phyloP scores from a whole-genome alignment of 2,797 vertebrate genomes.

The Phalanger gymnotis region DNA sequence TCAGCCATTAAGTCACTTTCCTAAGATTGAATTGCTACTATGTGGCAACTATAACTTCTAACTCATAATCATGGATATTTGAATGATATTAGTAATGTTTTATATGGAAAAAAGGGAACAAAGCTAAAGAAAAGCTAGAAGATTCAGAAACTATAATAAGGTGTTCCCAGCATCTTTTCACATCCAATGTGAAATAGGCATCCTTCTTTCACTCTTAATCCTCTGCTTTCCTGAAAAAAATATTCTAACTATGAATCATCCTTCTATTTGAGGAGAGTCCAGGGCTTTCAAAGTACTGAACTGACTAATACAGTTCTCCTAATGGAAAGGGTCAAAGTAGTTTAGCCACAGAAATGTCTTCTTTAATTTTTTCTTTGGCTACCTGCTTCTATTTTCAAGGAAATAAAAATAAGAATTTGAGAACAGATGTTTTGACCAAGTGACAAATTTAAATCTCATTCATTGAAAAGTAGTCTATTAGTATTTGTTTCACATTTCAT shows the following conservation, averaged over 20 bases:
- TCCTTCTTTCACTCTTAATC: constrained; percentile 9
- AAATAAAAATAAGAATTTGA: not conserved
- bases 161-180: constrained; percentile 23
- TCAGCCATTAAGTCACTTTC: not conserved
- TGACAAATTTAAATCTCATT: not conserved
- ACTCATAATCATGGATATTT: not conserved
- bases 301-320: not conserved
- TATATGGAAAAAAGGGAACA: not conserved
- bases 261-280: not conserved
- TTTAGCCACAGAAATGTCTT: constrained; percentile 1
- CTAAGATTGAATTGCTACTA: not conserved
- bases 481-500: constrained; percentile 5
- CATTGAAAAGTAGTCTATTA: not conserved
- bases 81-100: not conserved
- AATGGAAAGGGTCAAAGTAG: constrained; percentile 23
- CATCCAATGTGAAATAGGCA: constrained; percentile 21
- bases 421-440: constrained; percentile 4
- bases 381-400: not conserved
- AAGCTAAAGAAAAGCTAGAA: not conserved
- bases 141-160: constrained; percentile 12
- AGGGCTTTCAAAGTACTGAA: not conserved
- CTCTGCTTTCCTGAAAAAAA: not conserved
- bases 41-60: not conserved
- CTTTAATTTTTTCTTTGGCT: not conserved
- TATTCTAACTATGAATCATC: not conserved